phyloP scores from a whole-genome alignment of 1,140 invertebrate species.

The Monochamus saltuarius region DNA sequence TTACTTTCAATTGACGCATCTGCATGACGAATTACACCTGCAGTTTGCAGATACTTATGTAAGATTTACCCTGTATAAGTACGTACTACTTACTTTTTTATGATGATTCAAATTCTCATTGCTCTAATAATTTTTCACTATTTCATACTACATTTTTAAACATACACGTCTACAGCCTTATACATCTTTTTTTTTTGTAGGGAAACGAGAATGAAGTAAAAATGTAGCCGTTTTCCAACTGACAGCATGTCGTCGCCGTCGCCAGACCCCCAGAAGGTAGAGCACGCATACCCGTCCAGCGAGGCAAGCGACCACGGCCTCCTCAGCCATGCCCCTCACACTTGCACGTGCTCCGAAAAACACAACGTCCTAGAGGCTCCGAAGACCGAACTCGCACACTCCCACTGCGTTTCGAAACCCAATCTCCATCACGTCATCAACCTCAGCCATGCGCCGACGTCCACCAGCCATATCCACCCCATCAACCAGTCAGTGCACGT shows the following conservation, averaged over 20 bases:
- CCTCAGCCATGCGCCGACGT: slow-evolving; percentile 24
- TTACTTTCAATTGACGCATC: no score
- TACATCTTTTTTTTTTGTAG: no score
- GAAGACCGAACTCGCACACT: slow-evolving; percentile 30
- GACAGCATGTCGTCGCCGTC: slow-evolving; percentile 45
- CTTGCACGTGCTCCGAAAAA: slow-evolving; percentile 39
- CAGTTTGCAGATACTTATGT: no score
- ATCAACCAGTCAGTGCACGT: slow-evolving; percentile 18
- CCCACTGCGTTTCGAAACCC: slow-evolving; percentile 21
- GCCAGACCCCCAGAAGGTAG: slow-evolving; percentile 40
- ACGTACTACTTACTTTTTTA: no score
- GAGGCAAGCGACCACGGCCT: slow-evolving; percentile 45
- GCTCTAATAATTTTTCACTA: no score
- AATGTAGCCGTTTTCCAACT: slow-evolving; percentile 5
- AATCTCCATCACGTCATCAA: slow-evolving; percentile 26
- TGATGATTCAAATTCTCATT: no score
- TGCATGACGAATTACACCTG: no score
- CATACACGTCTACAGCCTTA: no score
- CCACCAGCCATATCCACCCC: slow-evolving; percentile 33
- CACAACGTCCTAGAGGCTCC: slow-evolving; percentile 16
- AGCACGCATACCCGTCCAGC: slow-evolving; percentile 45
- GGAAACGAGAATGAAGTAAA: not conserved
- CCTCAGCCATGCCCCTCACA: slow-evolving; percentile 31
- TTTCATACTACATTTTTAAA: no score
- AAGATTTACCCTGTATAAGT: no score